Percentiles rank a stretch among this genome's conserved stretches.
Conservation (phyloP, 1,140 invertebrate genomes). For the Atta colombica region DNA sequence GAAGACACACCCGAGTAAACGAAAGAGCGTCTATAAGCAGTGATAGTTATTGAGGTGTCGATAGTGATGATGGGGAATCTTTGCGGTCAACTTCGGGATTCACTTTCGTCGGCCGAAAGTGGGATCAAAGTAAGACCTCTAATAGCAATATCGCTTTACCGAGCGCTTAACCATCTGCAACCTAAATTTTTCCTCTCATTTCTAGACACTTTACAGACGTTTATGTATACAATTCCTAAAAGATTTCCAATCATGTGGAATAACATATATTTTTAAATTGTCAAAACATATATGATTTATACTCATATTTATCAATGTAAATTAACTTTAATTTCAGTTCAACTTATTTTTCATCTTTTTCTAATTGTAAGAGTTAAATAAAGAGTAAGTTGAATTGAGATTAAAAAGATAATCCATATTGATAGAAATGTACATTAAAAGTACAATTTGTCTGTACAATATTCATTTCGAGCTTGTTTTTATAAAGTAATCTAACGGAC, state of each 20-base stretch:
- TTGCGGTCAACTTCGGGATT: conserved; percentile 66
- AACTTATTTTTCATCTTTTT: too few relatives aligned
- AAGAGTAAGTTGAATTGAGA: too few relatives aligned
- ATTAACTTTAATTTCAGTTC: too few relatives aligned
- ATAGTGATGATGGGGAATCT: conserved; percentile 50
- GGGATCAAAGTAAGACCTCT: conserved; percentile 63
- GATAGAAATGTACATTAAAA: not conserved
- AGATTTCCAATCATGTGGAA: not conserved
- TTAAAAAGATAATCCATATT: too few relatives aligned
- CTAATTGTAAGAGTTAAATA: too few relatives aligned
- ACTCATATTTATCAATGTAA: too few relatives aligned
- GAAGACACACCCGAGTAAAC: conserved; percentile 40
- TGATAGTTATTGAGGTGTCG: conserved; percentile 57
- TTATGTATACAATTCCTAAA: not conserved
- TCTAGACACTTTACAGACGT: not conserved
- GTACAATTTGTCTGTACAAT: not conserved
- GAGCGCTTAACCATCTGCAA: conserved; percentile 34
- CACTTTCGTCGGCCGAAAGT: conserved; percentile 55
- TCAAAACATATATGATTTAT: not conserved
- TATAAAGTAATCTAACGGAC: not conserved
- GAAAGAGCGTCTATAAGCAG: conserved; percentile 42
- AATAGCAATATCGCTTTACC: conserved; percentile 64
- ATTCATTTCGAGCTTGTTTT: not conserved
- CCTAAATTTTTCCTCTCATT: conserved; percentile 26
- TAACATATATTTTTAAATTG: not conserved